A percentile compares a stretch with the other conserved stretches of the same genome.
These are phyloP conservation scores for Glyphotaelius pellucidus DNA, from an alignment of 2,888 invertebrate species.

Conservation along the genomic window DNA sequence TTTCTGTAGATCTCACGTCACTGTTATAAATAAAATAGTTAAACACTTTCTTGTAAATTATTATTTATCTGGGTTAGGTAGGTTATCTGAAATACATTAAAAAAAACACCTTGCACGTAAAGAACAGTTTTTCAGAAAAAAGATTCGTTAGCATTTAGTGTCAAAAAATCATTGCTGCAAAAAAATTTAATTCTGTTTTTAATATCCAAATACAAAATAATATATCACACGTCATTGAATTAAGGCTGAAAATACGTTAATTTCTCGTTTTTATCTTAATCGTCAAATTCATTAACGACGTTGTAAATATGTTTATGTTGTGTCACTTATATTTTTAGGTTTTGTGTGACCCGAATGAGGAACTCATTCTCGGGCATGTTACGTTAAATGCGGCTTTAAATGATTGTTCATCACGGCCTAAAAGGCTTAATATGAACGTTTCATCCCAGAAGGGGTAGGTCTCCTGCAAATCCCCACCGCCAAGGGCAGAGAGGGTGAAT, in stretches of 20 bases:
- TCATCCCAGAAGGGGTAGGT: constrained; percentile 27
- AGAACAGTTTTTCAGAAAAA: no score
- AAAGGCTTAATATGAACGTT: constrained; percentile 31
- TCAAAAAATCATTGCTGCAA: no score
- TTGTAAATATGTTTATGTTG: not conserved
- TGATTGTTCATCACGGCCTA: constrained; percentile 20
- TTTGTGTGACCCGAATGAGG: not conserved
- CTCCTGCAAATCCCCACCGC: constrained; percentile 16
- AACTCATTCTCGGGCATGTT: not conserved
- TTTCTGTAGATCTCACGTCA: no score
- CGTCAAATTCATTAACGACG: not conserved
- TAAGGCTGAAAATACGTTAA: not conserved
- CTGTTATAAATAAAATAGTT: no score
- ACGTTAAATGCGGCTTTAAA: not conserved
- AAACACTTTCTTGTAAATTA: no score
- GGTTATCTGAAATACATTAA: no score
- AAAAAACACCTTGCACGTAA: no score
- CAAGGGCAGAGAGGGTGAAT: not conserved
- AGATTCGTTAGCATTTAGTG: no score
- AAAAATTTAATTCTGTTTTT: no score
- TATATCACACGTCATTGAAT: not conserved
- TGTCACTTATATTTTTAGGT: not conserved
- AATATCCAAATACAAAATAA: no score
- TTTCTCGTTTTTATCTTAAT: not conserved
- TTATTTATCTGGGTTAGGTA: no score